Evolutionary conservation across 23 tunicate genomes (phyloP), one percentile per base, ranked within the genome.

Genomic region (Clavelina lepadiformis): DNA sequence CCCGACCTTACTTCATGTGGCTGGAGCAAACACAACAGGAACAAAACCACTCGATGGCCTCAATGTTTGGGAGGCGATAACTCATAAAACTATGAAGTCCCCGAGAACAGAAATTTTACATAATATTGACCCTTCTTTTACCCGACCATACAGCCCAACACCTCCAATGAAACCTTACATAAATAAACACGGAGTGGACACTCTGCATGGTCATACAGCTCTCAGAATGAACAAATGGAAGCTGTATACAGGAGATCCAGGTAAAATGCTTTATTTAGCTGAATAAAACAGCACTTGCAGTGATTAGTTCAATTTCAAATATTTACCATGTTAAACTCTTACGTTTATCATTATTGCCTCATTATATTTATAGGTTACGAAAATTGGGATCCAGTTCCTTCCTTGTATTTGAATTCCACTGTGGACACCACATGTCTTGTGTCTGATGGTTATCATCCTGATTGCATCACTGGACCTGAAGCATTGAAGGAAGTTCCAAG

Each of bases 211-310:
- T 0, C 95, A 94, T 41, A 31, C 95, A 2, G 99, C 95, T 20
- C 31, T 94, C 32, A 50, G 99, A 57, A 65, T 63, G 71, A 58
- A 57, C 31, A 76, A 86, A 34, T 94, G 99, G 99, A 94, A 94
- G 53, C 67, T 94, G 47, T 55, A 41, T 46, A 94, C 99, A 29
- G 99, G 99, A 0, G 83, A 85, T 54, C 98, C 98, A 46, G 93
- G 88, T 69, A 22, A 31, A n/a, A n/a, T n/a, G n/a, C n/a, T n/a
- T n/a, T n/a, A n/a, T n/a, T n/a, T n/a, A n/a, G n/a, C n/a, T n/a
- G n/a, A n/a, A n/a, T n/a, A n/a, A n/a, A n/a, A n/a, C n/a, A n/a
- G n/a, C n/a, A n/a, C n/a, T n/a, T n/a, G n/a, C n/a, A n/a, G n/a
- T n/a, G n/a, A n/a, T n/a, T n/a, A n/a, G n/a, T n/a, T n/a, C n/a